Percentiles rank a stretch among this genome's conserved stretches.
Evolutionary conservation across 2,888 invertebrate genomes (phyloP).

Genomic region (Lymantria monacha): DNA sequence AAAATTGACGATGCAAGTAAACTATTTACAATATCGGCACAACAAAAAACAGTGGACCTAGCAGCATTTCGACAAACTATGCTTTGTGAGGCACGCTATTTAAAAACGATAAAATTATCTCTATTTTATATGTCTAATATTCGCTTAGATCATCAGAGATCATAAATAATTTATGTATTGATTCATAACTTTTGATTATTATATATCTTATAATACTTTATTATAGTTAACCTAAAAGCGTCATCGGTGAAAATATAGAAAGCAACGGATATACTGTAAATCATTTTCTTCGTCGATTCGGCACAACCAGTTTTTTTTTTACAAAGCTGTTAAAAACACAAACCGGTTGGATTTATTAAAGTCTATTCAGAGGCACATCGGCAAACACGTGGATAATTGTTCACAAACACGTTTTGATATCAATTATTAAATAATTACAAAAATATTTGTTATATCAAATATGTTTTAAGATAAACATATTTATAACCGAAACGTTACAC

Average conservation of each 20-base stretch:
- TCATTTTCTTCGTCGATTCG: slow-evolving; percentile 22
- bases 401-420: neutral
- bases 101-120: too few species aligned
- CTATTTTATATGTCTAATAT: too few species aligned
- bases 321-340: slow-evolving; percentile 6
- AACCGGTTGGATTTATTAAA: slow-evolving; percentile 19
- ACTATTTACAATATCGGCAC: too few species aligned
- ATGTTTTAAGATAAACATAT: neutral
- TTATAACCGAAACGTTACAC: too few species aligned
- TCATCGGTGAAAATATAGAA: slow-evolving; percentile 24
- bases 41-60: too few species aligned
- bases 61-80: too few species aligned
- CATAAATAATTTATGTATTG: too few species aligned
- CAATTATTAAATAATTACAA: slow-evolving; percentile 2
- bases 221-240: neutral
- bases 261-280: slow-evolving; percentile 20
- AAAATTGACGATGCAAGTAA: too few species aligned
- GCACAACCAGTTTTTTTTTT: slow-evolving; percentile 28
- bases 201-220: too few species aligned
- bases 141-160: too few species aligned
- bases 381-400: slow-evolving; percentile 5
- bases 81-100: too few species aligned
- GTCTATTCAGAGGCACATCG: slow-evolving; percentile 3
- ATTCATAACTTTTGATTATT: too few species aligned
- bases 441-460: neutral